Conservation (phyloP, 2,888 invertebrate genomes). For the Eumacrocentrus americanus region DNA sequence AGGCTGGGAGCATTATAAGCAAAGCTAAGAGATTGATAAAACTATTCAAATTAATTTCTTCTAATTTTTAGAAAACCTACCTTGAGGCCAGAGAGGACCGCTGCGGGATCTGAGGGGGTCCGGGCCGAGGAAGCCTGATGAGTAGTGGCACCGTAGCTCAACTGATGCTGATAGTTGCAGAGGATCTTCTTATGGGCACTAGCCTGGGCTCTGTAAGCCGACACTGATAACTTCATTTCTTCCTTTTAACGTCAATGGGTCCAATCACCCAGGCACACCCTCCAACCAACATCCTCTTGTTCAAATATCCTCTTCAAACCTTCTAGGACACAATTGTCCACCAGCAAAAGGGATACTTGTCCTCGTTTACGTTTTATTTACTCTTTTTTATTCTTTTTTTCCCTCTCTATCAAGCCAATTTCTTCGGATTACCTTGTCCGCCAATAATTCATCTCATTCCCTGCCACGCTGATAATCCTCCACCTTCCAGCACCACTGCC, state of each 20-base stretch:
- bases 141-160: constrained; percentile 70
- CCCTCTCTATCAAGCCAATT: constrained; percentile 27
- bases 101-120: constrained; percentile 64
- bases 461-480: background rate
- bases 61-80: constrained; percentile 51
- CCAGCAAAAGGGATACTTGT: background rate
- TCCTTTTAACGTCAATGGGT: constrained; percentile 48
- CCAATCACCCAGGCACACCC: constrained; percentile 44
- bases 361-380: background rate
- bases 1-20: background rate
- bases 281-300: constrained; percentile 26
- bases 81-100: constrained; percentile 65
- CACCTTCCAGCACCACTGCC: constrained; percentile 25
- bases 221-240: constrained; percentile 85
- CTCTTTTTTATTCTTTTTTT: constrained; percentile 14
- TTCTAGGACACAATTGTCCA: background rate
- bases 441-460: constrained; percentile 11
- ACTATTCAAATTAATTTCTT: too few species aligned
- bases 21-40: background rate
- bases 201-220: constrained; percentile 87
- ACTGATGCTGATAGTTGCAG: constrained; percentile 76
- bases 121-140: constrained; percentile 55
- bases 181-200: constrained; percentile 88
- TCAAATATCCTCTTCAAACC: constrained; percentile 17
- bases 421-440: constrained; percentile 21